phyloP scores from a whole-genome alignment of 2,113 vertebrate species.

The Syngnathus scovelli region DNA sequence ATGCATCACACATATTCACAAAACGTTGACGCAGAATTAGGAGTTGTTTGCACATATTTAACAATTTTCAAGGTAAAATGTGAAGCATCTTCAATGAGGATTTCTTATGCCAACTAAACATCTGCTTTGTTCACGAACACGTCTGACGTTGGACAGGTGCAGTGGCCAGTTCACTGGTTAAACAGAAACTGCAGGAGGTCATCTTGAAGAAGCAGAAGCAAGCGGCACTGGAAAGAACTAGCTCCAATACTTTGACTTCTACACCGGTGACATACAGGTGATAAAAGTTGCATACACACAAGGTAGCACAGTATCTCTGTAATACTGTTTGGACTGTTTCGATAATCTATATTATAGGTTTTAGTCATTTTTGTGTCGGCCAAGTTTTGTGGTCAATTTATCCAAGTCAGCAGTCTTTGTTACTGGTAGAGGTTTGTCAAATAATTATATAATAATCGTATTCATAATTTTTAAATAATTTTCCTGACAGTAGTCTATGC shows the following conservation, averaged over 20 bases:
- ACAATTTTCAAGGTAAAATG: neutral
- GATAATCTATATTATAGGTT: too few species aligned
- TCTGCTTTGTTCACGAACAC: neutral
- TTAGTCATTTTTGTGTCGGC: too few species aligned
- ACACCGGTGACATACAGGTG: constrained; percentile 79
- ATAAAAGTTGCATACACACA: neutral
- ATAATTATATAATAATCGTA: too few species aligned
- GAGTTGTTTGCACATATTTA: neutral
- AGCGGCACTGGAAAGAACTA: constrained; percentile 83
- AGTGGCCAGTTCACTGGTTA: constrained; percentile 85
- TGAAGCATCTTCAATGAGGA: constrained; percentile 1
- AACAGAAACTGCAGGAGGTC: constrained; percentile 86
- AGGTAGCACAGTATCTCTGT: neutral
- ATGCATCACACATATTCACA: neutral
- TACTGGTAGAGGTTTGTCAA: too few species aligned
- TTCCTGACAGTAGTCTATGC: neutral
- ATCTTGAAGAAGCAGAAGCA: constrained; percentile 88
- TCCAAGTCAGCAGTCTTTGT: too few species aligned
- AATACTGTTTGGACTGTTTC: too few species aligned
- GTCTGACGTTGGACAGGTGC: constrained; percentile 69
- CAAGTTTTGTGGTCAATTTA: too few species aligned
- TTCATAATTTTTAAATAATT: too few species aligned
- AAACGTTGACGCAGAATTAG: neutral
- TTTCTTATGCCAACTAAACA: neutral
- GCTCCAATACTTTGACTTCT: constrained; percentile 62